Base-by-base conservation (phyloP, 2,797 vertebrate genomes). In the Delichon dasypus region DNA sequence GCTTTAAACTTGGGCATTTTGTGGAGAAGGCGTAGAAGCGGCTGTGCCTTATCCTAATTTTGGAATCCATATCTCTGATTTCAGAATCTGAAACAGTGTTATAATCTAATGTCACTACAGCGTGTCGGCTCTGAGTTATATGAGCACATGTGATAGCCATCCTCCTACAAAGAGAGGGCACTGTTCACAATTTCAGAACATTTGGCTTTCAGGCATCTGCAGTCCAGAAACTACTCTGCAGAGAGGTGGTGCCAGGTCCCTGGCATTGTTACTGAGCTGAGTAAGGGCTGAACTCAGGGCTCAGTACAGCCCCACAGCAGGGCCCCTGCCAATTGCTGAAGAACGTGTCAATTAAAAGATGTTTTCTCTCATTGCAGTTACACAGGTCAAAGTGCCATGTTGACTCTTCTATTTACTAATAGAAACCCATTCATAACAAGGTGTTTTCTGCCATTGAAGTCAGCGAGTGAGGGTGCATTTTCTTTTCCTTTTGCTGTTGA, bases 71-170 rank as follows among this genome's bases (percentile, higher is more conserved):
- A 14, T 89, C 88, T 90, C 32, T 75, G 51, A 66, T 85, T 92
- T 75, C n/a, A 50, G 75, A 57, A 68, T 50, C 32, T 50, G 51
- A 82, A 73, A 25, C 26, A 38, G 40, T 0, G 0, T 64, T 90
- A 27, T 13, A 47, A 54, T 29, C 47, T 64, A 34, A 61, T 61
- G 88, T 90, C 61, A 74, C 57, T 80, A 5, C 36, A 66, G 51
- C 1, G 0, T 29, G 40, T 67, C 0, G 0, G 14, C 50, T 76
- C 53, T 9, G 65, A 53, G 53, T 40, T 93, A 2, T 5, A 0
- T 6, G 25, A 65, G 32, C 62, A 50, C 32, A 5, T 60, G 51
- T 66, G 74, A 36, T 32, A 76, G 32, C 57, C 67, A 19, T 65
- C 61, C 30, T 84, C 32, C 75, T 88, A 27, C 50, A 51, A 27